Conservation (phyloP, 1,140 invertebrate genomes). For the Leucophenga varia region DNA sequence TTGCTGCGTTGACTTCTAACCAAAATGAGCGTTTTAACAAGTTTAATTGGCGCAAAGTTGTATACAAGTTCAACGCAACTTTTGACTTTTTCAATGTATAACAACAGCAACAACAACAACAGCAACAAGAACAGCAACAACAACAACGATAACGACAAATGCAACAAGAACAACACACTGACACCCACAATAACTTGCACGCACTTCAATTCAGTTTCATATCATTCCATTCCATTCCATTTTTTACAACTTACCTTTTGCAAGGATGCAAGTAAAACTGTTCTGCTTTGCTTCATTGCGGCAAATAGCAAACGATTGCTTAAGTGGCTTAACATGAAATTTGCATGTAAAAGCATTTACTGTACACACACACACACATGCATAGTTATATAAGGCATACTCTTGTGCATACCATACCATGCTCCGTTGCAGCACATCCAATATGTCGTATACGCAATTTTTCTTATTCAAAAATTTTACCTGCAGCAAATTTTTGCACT, state of each 20-base stretch:
- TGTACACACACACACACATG: conserved; percentile 16
- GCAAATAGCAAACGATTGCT: too few species aligned
- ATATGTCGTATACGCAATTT: conserved; percentile 45
- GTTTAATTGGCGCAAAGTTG: conserved; percentile 53
- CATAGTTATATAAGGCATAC: too few species aligned
- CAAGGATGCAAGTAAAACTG: too few species aligned
- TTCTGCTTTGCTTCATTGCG: too few species aligned
- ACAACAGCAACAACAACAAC: conserved; percentile 1
- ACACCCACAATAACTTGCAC: neutral
- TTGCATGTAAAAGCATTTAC: too few species aligned
- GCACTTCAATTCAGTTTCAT: neutral
- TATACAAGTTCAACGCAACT: conserved; percentile 37
- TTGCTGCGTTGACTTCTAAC: conserved; percentile 53
- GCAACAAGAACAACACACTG: neutral
- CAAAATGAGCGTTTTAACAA: conserved; percentile 53
- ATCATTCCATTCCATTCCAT: too few species aligned
- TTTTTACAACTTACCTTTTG: too few species aligned
- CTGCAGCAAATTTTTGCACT: too few species aligned
- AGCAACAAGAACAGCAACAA: conserved; percentile 6
- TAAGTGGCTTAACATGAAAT: too few species aligned
- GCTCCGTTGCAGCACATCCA: neutral
- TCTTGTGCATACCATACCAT: too few species aligned
- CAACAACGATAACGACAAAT: conserved; percentile 6
- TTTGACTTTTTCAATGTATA: conserved; percentile 38
- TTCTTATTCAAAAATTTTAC: too few species aligned